Conservation (phyloP, 2,113 vertebrate species). For the Ahaetulla prasina region DNA sequence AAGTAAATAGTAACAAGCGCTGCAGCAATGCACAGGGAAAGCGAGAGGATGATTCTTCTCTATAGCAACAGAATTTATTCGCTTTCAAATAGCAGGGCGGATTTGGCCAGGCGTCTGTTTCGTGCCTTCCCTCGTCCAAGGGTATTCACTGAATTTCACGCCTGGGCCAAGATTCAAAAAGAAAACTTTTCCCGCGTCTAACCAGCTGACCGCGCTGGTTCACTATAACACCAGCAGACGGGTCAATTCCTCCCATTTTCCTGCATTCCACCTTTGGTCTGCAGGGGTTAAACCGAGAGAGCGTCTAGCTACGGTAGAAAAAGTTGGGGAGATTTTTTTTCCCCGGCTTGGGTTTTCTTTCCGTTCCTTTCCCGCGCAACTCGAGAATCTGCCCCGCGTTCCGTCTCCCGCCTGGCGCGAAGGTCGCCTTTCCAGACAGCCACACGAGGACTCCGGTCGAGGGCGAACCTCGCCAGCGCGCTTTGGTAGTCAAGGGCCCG, state of each 20-base stretch:
- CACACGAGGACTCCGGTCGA: background rate
- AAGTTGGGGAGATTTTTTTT: background rate
- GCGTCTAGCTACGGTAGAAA: background rate
- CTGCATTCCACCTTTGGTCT: background rate
- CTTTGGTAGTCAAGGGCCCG: background rate
- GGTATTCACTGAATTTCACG: background rate
- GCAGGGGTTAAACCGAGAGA: background rate
- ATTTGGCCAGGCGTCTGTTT: background rate
- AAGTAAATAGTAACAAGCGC: background rate
- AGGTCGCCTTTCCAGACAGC: background rate
- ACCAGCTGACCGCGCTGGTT: background rate
- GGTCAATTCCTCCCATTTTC: background rate
- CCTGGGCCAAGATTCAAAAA: background rate
- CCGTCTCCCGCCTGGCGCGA: background rate
- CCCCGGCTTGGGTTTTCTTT: background rate
- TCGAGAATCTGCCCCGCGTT: background rate
- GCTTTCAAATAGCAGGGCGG: background rate
- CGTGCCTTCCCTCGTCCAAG: background rate
- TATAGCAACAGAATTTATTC: background rate
- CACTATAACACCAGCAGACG: too few species aligned
- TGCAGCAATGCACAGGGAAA: background rate
- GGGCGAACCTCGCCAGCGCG: background rate
- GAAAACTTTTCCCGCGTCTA: background rate
- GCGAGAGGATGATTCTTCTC: background rate
- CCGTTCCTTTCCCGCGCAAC: background rate